A percentile compares a stretch with the other conserved stretches of the same genome.
Evolutionary conservation across 2,113 vertebrate species (phyloP).

Genomic region (Seriola quinqueradiata): DNA sequence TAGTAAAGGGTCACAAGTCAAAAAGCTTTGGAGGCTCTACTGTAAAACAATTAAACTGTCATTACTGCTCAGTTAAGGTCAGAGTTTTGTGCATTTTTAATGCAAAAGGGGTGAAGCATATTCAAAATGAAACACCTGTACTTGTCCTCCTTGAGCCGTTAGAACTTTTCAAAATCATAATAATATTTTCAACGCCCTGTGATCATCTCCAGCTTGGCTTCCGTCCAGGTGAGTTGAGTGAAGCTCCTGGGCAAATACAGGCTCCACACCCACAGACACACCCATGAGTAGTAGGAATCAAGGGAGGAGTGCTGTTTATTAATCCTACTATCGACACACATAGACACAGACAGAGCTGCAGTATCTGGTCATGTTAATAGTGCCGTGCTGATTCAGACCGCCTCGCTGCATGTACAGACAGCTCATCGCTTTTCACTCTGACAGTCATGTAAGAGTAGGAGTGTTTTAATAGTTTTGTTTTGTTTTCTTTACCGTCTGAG

Average conservation of each 20-base stretch:
- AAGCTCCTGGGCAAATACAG: not conserved
- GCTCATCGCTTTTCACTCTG: not conserved
- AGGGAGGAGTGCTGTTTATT: conserved; percentile 15
- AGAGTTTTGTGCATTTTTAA: not conserved
- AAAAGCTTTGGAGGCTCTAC: not conserved
- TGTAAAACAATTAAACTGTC: not conserved
- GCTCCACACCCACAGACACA: conserved; percentile 60
- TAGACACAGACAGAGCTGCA: conserved; percentile 2
- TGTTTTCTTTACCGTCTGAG: conserved; percentile 7
- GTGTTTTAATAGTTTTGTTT: conserved; percentile 33
- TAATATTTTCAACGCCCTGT: not conserved
- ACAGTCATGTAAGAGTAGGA: not conserved
- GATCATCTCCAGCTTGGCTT: conserved; percentile 3
- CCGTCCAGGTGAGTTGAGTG: conserved; percentile 11
- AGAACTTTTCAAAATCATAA: not conserved
- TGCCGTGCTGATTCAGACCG: conserved; percentile 13
- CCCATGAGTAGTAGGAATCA: conserved; percentile 5
- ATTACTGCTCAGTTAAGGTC: not conserved
- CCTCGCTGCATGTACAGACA: conserved; percentile 48
- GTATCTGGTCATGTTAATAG: not conserved
- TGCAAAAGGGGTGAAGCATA: not conserved
- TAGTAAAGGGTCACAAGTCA: not conserved
- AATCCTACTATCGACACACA: conserved; percentile 4
- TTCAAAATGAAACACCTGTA: not conserved
- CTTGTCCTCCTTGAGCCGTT: not conserved